These are phyloP conservation scores for Gymnoscopelus microlampas DNA, from an alignment of 2,797 vertebrate species.

Conservation along the genomic window DNA sequence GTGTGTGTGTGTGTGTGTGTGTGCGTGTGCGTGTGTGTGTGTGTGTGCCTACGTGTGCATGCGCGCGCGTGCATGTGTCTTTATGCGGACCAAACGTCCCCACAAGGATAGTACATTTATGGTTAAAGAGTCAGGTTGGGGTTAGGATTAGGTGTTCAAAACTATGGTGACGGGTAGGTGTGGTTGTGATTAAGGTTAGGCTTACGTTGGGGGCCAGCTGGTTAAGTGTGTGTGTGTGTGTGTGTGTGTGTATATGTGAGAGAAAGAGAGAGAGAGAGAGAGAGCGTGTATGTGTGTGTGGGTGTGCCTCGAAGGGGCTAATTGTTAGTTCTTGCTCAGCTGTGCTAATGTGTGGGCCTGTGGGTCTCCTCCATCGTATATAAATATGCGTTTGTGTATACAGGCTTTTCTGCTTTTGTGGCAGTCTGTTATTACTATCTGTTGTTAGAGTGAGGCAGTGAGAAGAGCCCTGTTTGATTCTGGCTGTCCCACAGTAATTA, in stretches of 20 bases:
- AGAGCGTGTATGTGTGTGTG: neutral
- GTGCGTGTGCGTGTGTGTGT: conserved; percentile 12
- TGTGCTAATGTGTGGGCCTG: conserved; percentile 6
- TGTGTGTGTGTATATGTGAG: neutral
- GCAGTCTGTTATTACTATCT: conserved; percentile 70
- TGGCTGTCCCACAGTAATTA: conserved; percentile 62
- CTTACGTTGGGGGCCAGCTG: too few species aligned
- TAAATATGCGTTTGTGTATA: conserved; percentile 8
- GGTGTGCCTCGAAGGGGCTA: conserved; percentile 34
- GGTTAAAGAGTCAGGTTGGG: too few species aligned
- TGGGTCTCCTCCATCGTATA: neutral
- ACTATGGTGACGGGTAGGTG: too few species aligned
- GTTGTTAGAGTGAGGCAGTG: conserved; percentile 60
- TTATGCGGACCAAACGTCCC: too few species aligned
- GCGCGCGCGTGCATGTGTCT: conserved; percentile 1
- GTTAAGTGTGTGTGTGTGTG: neutral
- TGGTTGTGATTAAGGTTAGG: too few species aligned
- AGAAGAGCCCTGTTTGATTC: conserved; percentile 63
- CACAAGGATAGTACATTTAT: too few species aligned
- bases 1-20: conserved; percentile 2
- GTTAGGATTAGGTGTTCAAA: too few species aligned
- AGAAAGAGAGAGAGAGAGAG: conserved; percentile 44
- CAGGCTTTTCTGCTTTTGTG: conserved; percentile 33
- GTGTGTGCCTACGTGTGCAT: neutral
- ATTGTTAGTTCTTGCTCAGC: conserved; percentile 31